Base-by-base conservation (phyloP, 2,113 vertebrate species). In the Phylloscopus whistleri region DNA sequence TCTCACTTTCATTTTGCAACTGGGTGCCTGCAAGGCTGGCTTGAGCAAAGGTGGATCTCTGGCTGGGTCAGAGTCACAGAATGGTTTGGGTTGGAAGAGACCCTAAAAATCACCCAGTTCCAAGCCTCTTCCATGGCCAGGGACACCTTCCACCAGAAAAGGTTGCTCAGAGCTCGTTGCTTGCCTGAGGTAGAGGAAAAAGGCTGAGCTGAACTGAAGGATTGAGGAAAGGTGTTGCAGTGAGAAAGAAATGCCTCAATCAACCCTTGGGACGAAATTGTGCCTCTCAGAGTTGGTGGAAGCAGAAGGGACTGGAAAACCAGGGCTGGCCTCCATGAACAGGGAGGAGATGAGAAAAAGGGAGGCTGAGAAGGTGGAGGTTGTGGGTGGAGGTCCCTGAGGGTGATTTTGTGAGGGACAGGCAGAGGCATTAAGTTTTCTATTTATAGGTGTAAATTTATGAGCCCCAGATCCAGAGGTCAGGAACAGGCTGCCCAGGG, bases 401-500 rank as follows among this genome's bases (percentile, higher is more conserved):
- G n/a, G 18, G 23, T 48, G 63, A 15, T 44, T 21, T 11, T 10
- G 24, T 24, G 58, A 92, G 19, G 21, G 28, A 5, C 2, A 8
- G 15, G 74, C 7, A 56, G 18, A 82, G 39, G 0, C 16, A 46
- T 26, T 22, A 8, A 26, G 0, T 16, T 37, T 79, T 28, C 31
- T 43, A 0, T 63, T 68, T 72, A n/a, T 31, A 46, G 10, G 5
- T 43, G 6, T 24, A 56, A 69, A 49, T 3, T 11, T 48, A 14
- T 26, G 21, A 26, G 16, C 21, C 21, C 8, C 53, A 58, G 44
- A 62, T 7, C 7, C 31, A 48, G 55, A 79, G 58, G 60, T 24
- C 1, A 44, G 53, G 33, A 44, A 23, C 15, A 44, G 31, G 7
- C 0, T 51, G 15, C 14, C 35, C 51, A 73, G 43, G 0, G 58